Conservation (phyloP, 2,888 invertebrate genomes). For the Hydrotaea cyrtoneurina region DNA sequence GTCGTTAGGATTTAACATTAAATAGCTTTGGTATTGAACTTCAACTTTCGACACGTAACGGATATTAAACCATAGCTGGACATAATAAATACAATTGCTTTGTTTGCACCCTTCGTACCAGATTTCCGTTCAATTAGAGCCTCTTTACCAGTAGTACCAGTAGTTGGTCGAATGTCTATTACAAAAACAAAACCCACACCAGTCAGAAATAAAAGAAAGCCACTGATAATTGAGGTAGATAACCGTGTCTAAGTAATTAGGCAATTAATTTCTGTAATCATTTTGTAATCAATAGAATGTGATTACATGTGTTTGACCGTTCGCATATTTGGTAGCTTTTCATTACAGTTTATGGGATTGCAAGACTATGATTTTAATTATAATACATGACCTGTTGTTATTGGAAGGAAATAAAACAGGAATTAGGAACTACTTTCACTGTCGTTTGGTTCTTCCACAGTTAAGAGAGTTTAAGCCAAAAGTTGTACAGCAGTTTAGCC, state of each 20-base stretch:
- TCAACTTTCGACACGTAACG: conserved; percentile 45
- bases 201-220: too few species aligned
- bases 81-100: background rate
- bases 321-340: background rate
- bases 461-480: too few species aligned
- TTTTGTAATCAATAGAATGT: background rate
- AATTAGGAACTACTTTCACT: too few species aligned
- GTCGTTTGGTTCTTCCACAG: too few species aligned
- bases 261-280: conserved; percentile 1
- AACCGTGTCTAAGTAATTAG: background rate
- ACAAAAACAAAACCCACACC: background rate
- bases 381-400: background rate
- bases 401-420: background rate
- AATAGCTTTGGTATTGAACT: conserved; percentile 29
- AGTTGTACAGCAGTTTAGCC: too few species aligned
- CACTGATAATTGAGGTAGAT: background rate
- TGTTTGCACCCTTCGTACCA: background rate
- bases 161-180: background rate
- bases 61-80: conserved; percentile 41
- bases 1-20: background rate
- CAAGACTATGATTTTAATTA: background rate
- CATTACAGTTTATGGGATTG: background rate
- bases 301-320: background rate
- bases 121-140: conserved; percentile 1
- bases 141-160: background rate